Conservation (phyloP, 2,113 vertebrate species). For the Gallinago media region DNA sequence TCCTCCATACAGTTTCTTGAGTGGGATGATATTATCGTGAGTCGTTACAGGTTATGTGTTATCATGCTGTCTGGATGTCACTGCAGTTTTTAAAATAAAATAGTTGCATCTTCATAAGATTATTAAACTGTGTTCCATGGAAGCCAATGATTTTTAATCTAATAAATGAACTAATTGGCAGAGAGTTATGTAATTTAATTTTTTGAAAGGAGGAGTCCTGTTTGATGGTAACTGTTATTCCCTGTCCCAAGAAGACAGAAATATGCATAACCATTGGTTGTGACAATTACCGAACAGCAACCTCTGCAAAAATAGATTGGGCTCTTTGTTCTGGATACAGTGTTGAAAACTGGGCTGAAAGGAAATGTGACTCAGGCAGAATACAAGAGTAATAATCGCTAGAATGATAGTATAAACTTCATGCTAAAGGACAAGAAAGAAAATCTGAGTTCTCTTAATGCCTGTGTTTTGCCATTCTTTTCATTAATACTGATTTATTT, state of each 20-base stretch:
- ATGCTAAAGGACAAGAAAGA: background rate
- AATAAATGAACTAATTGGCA: background rate
- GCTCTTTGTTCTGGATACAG: background rate
- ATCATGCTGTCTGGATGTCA: background rate
- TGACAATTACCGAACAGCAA: background rate
- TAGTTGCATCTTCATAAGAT: background rate
- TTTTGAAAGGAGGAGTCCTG: background rate
- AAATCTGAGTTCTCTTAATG: background rate
- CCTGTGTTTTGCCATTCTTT: background rate
- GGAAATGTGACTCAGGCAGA: background rate
- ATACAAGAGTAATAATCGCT: background rate
- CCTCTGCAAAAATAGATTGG: background rate
- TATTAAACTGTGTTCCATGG: background rate
- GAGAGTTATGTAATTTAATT: background rate
- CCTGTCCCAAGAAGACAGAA: background rate
- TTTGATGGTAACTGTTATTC: background rate
- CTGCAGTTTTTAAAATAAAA: background rate
- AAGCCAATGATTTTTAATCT: background rate
- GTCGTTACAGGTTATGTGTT: background rate
- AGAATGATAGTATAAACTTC: background rate
- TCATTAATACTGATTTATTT: slow-evolving; percentile 63
- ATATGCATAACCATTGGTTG: background rate
- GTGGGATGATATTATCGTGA: background rate
- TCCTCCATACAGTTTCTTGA: background rate
- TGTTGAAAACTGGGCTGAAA: background rate